These are phyloP conservation scores for Notamacropus eugenii DNA, from an alignment of 2,797 vertebrate genomes.

Conservation along the genomic window DNA sequence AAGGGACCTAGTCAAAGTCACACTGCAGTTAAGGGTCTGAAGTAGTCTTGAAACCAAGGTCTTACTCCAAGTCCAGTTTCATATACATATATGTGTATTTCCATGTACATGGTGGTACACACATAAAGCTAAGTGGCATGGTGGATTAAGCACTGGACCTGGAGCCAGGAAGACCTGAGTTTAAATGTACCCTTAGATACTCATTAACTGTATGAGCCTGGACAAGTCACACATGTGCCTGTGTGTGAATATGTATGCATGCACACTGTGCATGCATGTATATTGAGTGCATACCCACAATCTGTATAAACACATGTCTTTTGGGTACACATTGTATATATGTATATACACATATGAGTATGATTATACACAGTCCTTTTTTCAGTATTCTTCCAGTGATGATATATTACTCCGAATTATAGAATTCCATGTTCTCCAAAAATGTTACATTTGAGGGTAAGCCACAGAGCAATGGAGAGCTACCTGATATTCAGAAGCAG, in stretches of 20 bases:
- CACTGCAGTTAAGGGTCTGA: too few relatives aligned
- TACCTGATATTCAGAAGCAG: background rate
- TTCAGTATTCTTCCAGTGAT: background rate
- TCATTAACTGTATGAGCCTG: too few relatives aligned
- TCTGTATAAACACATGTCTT: background rate
- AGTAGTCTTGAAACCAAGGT: too few relatives aligned
- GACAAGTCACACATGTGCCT: too few relatives aligned
- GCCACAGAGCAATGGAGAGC: background rate
- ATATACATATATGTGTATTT: too few relatives aligned
- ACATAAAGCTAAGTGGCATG: background rate
- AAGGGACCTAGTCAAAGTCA: too few relatives aligned
- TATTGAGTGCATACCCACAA: background rate
- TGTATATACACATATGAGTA: too few relatives aligned
- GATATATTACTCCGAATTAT: background rate
- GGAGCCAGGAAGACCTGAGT: background rate
- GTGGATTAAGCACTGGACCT: background rate
- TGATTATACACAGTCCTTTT: background rate
- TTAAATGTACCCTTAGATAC: background rate
- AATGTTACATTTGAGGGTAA: background rate
- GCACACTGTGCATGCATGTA: background rate
- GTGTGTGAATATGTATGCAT: too few relatives aligned
- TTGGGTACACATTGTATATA: too few relatives aligned
- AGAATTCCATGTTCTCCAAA: background rate
- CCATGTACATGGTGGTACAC: too few relatives aligned
- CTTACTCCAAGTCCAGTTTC: too few relatives aligned